Evolutionary conservation across 2,888 invertebrate genomes (phyloP), one percentile per base, ranked within the genome.

Genomic region (Beris chalybata): DNA sequence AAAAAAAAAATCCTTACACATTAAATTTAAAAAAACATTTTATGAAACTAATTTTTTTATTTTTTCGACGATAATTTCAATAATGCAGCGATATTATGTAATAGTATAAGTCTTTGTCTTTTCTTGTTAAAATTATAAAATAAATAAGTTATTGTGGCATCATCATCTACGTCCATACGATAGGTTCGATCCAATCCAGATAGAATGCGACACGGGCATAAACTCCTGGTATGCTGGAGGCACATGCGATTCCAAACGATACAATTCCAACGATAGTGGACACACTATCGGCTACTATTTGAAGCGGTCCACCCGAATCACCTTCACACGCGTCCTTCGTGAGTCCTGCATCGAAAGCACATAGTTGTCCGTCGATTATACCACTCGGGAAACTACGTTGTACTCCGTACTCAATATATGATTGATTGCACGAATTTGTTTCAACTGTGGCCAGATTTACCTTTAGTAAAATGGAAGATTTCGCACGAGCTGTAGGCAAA

Each of bases 301-400:
- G 72, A 45, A 79, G 65, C 1, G 79, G 79, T 0, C 79, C 79
- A 2, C 79, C 79, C 0, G 78, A 78, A 57, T 79, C 78, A 2
- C 79, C 79, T 54, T 73, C 70, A 44, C 79, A 79, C 7, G 79
- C 74, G 66, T 79, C 79, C 64, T 69, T 73, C 4, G 57, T 57
- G 13, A 65, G 64, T 2, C 68, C 64, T 2, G 69, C 64, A 70
- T 74, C 74, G 45, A 32, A 64, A 4, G 75, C 74, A 67, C 75
- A 75, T 13, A 73, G 61, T 32, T 74, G 74, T 2, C 70, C 71
- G 0, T 48, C 5, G 22, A 61, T 65, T 0, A 73, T 12, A 1
- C 72, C 74, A 4, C 52, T 6, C 15, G 67, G 65, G 15, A 66
- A 43, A 5, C 57, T 30, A 7, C 71, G 57, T 9, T 47, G 55